Percentiles rank a stretch among this genome's conserved stretches.
Evolutionary conservation across 2,113 vertebrate species (phyloP).

Genomic region (Odocoileus virginianus): DNA sequence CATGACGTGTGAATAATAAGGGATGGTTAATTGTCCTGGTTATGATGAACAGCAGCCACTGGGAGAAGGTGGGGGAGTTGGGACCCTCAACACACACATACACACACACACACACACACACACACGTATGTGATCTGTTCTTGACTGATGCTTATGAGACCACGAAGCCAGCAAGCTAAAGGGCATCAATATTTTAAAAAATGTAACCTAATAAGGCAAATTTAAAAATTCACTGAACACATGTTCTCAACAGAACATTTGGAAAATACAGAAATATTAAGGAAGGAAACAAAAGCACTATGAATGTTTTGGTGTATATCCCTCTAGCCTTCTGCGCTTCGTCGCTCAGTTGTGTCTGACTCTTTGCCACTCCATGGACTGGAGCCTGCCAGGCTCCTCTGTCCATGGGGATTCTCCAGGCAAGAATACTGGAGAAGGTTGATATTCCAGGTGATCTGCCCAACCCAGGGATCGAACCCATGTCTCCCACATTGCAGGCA

Average conservation of each 20-base stretch:
- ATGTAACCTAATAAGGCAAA: not conserved
- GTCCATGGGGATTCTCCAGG: not conserved
- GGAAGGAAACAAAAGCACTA: not conserved
- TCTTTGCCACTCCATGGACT: not conserved
- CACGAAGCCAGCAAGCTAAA: not conserved
- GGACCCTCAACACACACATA: not conserved
- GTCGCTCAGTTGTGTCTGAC: not conserved
- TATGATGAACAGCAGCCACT: conserved; percentile 70
- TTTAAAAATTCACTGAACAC: not conserved
- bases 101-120: not conserved
- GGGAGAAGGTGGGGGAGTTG: conserved; percentile 20
- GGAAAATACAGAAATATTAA: not conserved
- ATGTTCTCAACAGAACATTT: not conserved
- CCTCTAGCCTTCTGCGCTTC: not conserved
- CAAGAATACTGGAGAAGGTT: not conserved
- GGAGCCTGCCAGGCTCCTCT: not conserved
- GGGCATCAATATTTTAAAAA: not conserved
- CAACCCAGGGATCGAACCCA: not conserved
- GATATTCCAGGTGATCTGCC: not conserved
- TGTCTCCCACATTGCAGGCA: not conserved
- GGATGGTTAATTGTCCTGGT: conserved; percentile 73
- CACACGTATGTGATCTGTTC: not conserved
- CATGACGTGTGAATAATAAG: conserved; percentile 76
- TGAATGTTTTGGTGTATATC: not conserved
- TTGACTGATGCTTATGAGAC: not conserved